A percentile compares a stretch with the other conserved stretches of the same genome.
These are phyloP conservation scores for Natrix natrix DNA, from an alignment of 2,797 vertebrate species.

Conservation along the genomic window DNA sequence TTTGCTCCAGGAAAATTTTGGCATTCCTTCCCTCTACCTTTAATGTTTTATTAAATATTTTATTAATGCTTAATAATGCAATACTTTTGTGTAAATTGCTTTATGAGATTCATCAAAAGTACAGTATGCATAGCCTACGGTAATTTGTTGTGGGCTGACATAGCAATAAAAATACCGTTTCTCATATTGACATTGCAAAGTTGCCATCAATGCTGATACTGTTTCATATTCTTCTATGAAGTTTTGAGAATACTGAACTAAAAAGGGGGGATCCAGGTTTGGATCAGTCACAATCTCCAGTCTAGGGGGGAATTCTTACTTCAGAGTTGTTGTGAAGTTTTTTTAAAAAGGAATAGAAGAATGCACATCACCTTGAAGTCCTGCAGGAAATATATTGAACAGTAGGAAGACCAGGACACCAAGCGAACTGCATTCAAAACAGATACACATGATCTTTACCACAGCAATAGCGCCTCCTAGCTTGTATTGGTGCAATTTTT, in stretches of 20 bases:
- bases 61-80: not conserved
- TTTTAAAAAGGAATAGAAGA: not conserved
- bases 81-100: not conserved
- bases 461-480: not conserved
- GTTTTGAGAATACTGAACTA: not conserved
- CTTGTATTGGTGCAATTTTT: not conserved
- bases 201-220: not conserved
- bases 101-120: not conserved
- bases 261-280: not conserved
- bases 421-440: not conserved
- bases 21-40: not conserved
- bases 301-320: not conserved
- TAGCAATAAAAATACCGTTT: not conserved
- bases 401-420: not conserved
- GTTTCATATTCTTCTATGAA: not conserved
- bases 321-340: not conserved
- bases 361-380: not conserved
- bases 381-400: not conserved
- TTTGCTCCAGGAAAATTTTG: not conserved
- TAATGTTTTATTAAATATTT: constrained; percentile 12
- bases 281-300: not conserved
- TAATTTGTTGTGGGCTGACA: not conserved
- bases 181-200: not conserved
- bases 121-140: not conserved
- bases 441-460: not conserved